These are phyloP conservation scores for Sarcoramphus papa DNA, from an alignment of 2,797 vertebrate genomes.

Conservation along the genomic window DNA sequence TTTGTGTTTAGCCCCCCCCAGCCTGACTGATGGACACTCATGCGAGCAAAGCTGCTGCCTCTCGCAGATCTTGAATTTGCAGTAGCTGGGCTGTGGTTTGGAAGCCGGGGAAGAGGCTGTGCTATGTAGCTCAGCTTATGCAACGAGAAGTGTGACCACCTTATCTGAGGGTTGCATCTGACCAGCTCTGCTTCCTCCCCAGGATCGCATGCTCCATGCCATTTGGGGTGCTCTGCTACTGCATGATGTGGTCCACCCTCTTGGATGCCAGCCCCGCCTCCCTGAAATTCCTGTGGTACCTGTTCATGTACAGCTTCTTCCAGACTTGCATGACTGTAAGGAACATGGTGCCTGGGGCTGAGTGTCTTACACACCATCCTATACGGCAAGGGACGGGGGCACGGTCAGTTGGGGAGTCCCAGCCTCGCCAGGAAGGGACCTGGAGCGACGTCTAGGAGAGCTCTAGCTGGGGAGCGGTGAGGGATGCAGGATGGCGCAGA, in stretches of 20 bases:
- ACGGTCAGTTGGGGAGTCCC: neutral
- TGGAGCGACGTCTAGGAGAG: neutral
- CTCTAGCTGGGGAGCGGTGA: neutral
- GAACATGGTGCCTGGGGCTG: neutral
- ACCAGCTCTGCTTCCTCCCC: neutral
- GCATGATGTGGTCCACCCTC: constrained; percentile 75
- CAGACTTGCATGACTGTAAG: constrained; percentile 80
- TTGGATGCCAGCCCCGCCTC: constrained; percentile 6
- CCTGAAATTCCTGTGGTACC: constrained; percentile 73
- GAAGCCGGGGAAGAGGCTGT: neutral
- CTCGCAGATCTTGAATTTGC: neutral
- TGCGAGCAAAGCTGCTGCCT: neutral
- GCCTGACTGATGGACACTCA: neutral
- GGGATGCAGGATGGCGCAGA: neutral
- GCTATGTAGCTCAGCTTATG: neutral
- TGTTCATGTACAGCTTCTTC: constrained; percentile 74
- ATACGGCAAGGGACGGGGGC: neutral
- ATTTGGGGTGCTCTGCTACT: constrained; percentile 66
- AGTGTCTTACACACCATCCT: neutral
- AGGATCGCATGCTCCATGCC: constrained; percentile 75
- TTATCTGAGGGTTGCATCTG: neutral
- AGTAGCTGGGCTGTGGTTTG: neutral
- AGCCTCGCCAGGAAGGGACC: neutral
- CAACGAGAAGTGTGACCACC: neutral
- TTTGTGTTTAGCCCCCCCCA: neutral